Evolutionary conservation across 2,113 vertebrate species (phyloP), one percentile per base, ranked within the genome.

Genomic region (Piaya cayana): DNA sequence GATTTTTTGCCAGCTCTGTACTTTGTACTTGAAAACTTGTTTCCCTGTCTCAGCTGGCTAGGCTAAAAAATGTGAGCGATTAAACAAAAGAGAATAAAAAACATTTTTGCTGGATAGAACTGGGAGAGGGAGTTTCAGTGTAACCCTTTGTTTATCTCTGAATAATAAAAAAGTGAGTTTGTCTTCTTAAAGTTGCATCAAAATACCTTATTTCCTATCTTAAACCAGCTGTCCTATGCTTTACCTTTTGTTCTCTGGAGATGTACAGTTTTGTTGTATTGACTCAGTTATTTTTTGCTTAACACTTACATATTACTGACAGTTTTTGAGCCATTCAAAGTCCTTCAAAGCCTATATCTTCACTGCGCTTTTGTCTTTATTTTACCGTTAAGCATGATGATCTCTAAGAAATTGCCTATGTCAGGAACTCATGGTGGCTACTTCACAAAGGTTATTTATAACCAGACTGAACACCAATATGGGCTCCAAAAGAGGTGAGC

Each of bases 81-180:
- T 86, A 84, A 94, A 85, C 82, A 85, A 92, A 82, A 53, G 80
- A 88, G 90, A 84, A 94, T 81, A 6, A 74, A 70, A 82, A 92
- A 2, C 22, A 37, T 53, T 93, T 95, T 95, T 86, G 0, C 22
- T 81, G 45, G 13, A 32, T 32, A 17, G 58, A 39, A 18, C 6
- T 58, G 27, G 25, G 22, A 87, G 36, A 36, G 4, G 30, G 32
- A 42, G 53, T 74, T 88, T 81, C 43, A 47, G 13, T 74, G 52
- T 90, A 91, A 95, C 19, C 72, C 43, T 88, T 94, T 72, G 15
- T 45, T 86, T 90, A 37, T 93, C 10, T 88, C 39, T 20, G 32
- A 86, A 45, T 58, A 72, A 71, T 64, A 59, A 64, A 67, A 77
- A 56, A 15, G 5, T 5, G 29, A 53, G 6, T 56, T 88, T 56